phyloP scores from a whole-genome alignment of 2,797 vertebrate species.

The Poeciliopsis infans region DNA sequence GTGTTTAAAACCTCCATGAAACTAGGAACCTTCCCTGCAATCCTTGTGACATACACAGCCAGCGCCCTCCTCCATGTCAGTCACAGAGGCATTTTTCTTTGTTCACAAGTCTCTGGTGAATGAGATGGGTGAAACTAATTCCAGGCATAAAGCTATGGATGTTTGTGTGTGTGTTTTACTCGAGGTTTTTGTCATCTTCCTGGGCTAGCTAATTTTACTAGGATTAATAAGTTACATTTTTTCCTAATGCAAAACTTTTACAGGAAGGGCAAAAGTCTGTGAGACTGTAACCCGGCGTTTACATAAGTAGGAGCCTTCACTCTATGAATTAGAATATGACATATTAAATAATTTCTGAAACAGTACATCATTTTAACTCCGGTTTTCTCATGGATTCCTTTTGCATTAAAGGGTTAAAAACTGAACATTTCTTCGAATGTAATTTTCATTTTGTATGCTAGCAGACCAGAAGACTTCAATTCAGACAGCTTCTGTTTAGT shows the following conservation, averaged over 20 bases:
- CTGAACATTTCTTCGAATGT: not conserved
- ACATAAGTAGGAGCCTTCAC: not conserved
- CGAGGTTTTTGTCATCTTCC: not conserved
- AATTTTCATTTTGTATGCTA: not conserved
- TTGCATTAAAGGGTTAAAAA: not conserved
- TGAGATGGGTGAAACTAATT: not conserved
- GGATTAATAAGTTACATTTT: not conserved
- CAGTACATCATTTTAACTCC: not conserved
- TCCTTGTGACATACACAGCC: constrained; percentile 90
- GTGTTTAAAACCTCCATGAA: constrained; percentile 89
- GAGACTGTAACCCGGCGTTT: not conserved
- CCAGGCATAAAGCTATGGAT: not conserved
- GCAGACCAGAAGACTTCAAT: not conserved
- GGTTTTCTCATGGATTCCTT: not conserved
- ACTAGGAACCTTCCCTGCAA: constrained; percentile 88
- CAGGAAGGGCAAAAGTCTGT: not conserved
- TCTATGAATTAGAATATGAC: not conserved
- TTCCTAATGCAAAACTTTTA: not conserved
- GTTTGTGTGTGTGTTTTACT: not conserved
- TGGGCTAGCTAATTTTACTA: not conserved
- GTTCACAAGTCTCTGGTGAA: not conserved
- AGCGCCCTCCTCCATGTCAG: constrained; percentile 92
- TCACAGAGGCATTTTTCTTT: constrained; percentile 16
- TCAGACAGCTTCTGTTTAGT: not conserved
- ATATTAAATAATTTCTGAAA: not conserved